Evolutionary conservation across 2,888 invertebrate species (phyloP).

Genomic region (Spatulosminthurus flaviceps): DNA sequence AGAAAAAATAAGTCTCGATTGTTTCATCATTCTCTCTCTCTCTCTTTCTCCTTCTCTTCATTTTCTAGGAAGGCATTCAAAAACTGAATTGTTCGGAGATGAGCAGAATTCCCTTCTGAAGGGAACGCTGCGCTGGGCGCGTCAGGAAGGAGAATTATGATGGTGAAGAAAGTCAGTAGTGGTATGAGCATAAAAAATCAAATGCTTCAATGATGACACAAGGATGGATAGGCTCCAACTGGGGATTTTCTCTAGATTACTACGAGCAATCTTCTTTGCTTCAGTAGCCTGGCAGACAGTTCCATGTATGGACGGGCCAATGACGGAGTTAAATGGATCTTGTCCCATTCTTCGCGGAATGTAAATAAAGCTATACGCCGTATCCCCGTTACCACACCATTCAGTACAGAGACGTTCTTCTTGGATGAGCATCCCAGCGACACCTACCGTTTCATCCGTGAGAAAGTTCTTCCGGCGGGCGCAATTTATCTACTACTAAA

Average conservation of each 20-base stretch:
- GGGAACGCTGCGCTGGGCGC: background rate
- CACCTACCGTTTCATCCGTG: too few relatives aligned
- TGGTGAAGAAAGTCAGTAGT: background rate
- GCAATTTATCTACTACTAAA: too few relatives aligned
- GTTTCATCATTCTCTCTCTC: background rate
- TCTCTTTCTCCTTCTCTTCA: background rate
- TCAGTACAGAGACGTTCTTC: too few relatives aligned
- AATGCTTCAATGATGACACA: conserved; percentile 3
- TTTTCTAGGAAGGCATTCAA: background rate
- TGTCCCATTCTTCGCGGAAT: too few relatives aligned
- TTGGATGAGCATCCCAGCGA: too few relatives aligned
- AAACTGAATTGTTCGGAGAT: background rate
- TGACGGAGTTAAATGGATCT: too few relatives aligned
- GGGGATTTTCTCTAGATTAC: background rate
- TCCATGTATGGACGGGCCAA: too few relatives aligned
- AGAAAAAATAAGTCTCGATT: conserved; percentile 3
- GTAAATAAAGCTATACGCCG: too few relatives aligned
- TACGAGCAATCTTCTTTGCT: too few relatives aligned
- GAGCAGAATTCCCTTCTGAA: background rate
- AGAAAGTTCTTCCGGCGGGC: too few relatives aligned
- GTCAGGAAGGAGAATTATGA: background rate
- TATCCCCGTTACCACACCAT: too few relatives aligned
- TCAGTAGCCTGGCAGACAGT: too few relatives aligned
- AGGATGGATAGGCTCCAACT: background rate
- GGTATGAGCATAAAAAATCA: background rate